Evolutionary conservation across 53 echinoderm and acorn worm species (phyloP), one percentile per base, ranked within the genome.

Genomic region (Antedon mediterranea): DNA sequence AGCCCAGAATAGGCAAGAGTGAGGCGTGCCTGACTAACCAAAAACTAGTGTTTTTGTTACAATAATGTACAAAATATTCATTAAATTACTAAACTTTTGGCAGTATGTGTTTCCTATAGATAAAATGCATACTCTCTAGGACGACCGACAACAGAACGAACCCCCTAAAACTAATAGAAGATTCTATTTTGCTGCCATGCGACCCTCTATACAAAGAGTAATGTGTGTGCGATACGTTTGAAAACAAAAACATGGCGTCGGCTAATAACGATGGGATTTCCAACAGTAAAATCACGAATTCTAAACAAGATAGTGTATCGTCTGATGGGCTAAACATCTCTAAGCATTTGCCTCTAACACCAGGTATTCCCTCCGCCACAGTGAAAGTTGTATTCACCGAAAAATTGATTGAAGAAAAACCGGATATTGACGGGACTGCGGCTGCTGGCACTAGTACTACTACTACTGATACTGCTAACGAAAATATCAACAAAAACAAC

Each of bases 401-500:
- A 20, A 30, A 74, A 74, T 32, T 31, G 15, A 31, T 4, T 4
- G 32, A 32, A 31, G 75, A 28, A 30, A 31, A 31, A 3, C 30
- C 75, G 32, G 30, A 30, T 3, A 31, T 15, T 20, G 75, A 31
- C 30, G 23, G 13, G 31, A 29, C 28, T 26, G 30, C 73, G 9
- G 7, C n/a, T 9, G 73, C 27, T 72, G n/a, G n/a, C n/a, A n/a
- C n/a, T n/a, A n/a, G n/a, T n/a, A n/a, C n/a, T 32, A 74, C 13
- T 74, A 75, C 18, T 30, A 74, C 75, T 30, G 32, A 30, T 20
- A 32, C 11, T 31, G 23, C 72, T 26, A 76, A 13, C 32, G 28
- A 76, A 20, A 34, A 76, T 26, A 4, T 33, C 0, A 34, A 32
- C 32, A 9, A 9, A 15, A 84, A 89, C 32, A 78, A 80, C 28